phyloP scores from a whole-genome alignment of 2,888 invertebrate genomes.

The Lasioglossum marginatum region DNA sequence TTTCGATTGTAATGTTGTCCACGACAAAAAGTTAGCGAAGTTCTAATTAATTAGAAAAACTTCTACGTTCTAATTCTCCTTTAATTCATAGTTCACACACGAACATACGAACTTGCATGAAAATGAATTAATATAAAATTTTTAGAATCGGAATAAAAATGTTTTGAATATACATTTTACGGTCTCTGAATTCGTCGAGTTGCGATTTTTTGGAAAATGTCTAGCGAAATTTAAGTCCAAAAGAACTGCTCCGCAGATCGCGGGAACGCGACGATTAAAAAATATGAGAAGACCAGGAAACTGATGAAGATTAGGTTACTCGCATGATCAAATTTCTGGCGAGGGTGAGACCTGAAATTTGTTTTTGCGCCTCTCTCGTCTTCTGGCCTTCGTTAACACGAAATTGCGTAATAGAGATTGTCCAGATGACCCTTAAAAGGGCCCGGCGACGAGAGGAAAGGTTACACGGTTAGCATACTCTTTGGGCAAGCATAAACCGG shows the following conservation, averaged over 20 bases:
- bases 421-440: background rate
- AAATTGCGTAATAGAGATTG: background rate
- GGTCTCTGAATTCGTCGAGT: background rate
- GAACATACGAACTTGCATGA: background rate
- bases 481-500: background rate
- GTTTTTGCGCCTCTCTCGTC: background rate
- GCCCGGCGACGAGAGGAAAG: background rate
- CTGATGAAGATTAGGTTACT: slow-evolving; percentile 6
- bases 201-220: background rate
- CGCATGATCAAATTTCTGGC: background rate
- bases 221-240: background rate
- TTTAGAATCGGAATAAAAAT: background rate
- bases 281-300: background rate
- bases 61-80: background rate
- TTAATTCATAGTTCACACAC: background rate
- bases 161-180: background rate
- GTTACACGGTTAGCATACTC: background rate
- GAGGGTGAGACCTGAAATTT: background rate
- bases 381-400: background rate
- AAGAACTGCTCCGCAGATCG: background rate
- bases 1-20: background rate
- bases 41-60: background rate
- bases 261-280: background rate
- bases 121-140: background rate
- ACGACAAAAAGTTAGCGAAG: background rate